Base-by-base conservation (phyloP, 2,797 vertebrate species). In the Sebastolobus alascanus region DNA sequence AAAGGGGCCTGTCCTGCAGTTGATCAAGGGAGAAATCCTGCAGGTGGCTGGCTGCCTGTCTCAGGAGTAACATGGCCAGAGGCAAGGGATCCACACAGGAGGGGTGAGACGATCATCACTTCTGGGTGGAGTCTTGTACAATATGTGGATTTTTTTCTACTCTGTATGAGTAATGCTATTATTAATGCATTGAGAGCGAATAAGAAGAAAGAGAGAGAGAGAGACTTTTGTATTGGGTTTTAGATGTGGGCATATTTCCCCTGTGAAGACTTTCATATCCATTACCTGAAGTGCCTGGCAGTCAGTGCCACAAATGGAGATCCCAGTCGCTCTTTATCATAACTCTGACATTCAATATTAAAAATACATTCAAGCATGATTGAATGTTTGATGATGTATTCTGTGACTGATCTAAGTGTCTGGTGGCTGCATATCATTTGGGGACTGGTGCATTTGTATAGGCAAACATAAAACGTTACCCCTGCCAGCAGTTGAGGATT, bases 321-420 rank as follows among this genome's bases (percentile, higher is more conserved):
- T 89, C 84, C 79, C 78, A 71, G 86, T 87, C 71, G 20, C 88
- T 89, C 80, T 87, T 91, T 87, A 93, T 94, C 93, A 92, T 70
- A 61, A 79, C 78, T 72, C 86, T 91, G 92, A 93, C 89, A 80
- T 90, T 84, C 87, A 86, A 88, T 91, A 94, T 95, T 93, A 93
- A 92, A 94, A 93, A 94, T 88, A 90, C 89, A 94, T 94, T 92
- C 84, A 88, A 84, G 86, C 76, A 38, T 90, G 90, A 89, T 86
- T 93, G 89, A 92, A 89, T 90, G 91, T 90, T 91, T 92, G 90
- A 95, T 91, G 87, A 76, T 79, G 84, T 92, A 81, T 91, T 89
- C 82, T 85, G 52, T 35, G 90, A 92, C 74, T 84, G 82, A 88
- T 87, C 79, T 84, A 63, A 79, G 80, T 70, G 86, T 88, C 86